phyloP scores from a whole-genome alignment of 2,888 invertebrate species.

The Eupsilia transversa region DNA sequence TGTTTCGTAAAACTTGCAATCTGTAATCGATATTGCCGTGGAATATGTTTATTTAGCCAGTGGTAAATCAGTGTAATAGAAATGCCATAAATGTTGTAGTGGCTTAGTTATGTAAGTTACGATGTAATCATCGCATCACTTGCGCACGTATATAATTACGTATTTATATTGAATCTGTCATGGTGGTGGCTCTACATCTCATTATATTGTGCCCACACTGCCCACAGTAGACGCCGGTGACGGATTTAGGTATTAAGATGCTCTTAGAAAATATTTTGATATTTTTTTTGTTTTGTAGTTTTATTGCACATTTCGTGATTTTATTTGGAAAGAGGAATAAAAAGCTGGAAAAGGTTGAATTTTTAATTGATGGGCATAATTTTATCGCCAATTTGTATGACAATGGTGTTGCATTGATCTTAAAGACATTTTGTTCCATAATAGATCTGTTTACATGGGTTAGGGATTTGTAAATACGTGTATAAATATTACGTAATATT shows the following conservation, averaged over 20 bases:
- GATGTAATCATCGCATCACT: conserved; percentile 49
- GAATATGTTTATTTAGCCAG: conserved; percentile 28
- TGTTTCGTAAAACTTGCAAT: conserved; percentile 29
- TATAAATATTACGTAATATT: conserved; percentile 70
- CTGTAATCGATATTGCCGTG: conserved; percentile 45
- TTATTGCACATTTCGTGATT: conserved; percentile 44
- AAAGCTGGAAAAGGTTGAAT: conserved; percentile 27
- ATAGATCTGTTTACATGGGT: conserved; percentile 72
- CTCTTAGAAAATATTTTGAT: conserved; percentile 45
- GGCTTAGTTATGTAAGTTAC: conserved; percentile 56
- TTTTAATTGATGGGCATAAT: conserved; percentile 37
- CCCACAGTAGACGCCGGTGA: conserved; percentile 51
- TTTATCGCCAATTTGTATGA: conserved; percentile 32
- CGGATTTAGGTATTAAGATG: conserved; percentile 47
- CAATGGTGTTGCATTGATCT: conserved; percentile 43
- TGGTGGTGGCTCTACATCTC: conserved; percentile 60
- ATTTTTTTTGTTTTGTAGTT: conserved; percentile 53
- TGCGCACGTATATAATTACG: conserved; percentile 45
- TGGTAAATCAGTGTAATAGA: conserved; percentile 52
- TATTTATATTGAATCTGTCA: conserved; percentile 53
- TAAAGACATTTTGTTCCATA: conserved; percentile 57
- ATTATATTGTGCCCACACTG: conserved; percentile 19
- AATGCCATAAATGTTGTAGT: conserved; percentile 54
- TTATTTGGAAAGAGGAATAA: conserved; percentile 37
- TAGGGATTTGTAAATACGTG: conserved; percentile 75